Conservation (phyloP, 2,888 invertebrate species). For the Petrophora chlorosata region DNA sequence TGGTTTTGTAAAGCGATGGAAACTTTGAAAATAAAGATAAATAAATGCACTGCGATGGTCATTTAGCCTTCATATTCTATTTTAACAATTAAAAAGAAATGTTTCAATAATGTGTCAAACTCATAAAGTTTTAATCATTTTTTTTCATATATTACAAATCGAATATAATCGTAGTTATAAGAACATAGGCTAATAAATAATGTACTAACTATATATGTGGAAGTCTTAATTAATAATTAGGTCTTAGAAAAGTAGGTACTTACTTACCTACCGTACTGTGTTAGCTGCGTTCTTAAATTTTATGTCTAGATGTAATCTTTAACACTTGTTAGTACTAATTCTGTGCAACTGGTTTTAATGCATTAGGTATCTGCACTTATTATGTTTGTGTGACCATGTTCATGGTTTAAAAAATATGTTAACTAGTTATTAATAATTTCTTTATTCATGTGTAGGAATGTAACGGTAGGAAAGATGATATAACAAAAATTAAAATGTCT, state of each 20-base stretch:
- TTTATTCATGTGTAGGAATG: constrained; percentile 1
- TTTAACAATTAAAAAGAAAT: no score
- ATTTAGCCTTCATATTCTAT: no score
- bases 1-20: no score
- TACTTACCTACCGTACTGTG: constrained; percentile 8
- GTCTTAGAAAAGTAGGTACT: not conserved
- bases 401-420: constrained; percentile 25
- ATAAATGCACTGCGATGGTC: no score
- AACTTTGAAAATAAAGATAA: no score
- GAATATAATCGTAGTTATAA: constrained; percentile 14
- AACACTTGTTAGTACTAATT: constrained; percentile 13
- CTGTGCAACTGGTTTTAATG: constrained; percentile 28
- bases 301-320: constrained; percentile 18
- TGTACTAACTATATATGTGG: constrained; percentile 7
- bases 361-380: constrained; percentile 31
- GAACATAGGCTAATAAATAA: constrained; percentile 2
- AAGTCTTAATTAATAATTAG: constrained; percentile 9
- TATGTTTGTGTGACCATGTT: constrained; percentile 11
- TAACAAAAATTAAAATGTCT: constrained; percentile 2
- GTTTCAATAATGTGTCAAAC: no score
- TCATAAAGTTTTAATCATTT: no score
- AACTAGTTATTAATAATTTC: constrained; percentile 7
- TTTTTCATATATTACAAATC: constrained; percentile 13
- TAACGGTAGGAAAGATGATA: constrained; percentile 10
- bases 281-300: constrained; percentile 21